phyloP scores from a whole-genome alignment of 2,888 invertebrate genomes.

The Epistrophella euchroma region DNA sequence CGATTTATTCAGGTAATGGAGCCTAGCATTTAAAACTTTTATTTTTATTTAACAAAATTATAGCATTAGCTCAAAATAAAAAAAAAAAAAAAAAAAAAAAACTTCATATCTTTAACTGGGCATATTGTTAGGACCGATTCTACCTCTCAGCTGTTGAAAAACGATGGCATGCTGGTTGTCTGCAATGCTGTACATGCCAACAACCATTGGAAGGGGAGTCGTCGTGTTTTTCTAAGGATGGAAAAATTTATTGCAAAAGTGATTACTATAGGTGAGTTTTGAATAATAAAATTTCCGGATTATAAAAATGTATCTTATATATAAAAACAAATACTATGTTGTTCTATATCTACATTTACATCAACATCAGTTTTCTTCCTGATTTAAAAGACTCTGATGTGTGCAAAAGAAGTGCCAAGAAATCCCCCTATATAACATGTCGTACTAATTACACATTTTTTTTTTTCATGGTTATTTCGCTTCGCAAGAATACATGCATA shows the following conservation, averaged over 20 bases:
- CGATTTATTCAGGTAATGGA: constrained; percentile 88
- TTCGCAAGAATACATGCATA: constrained; percentile 67
- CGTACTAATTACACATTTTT: constrained; percentile 68
- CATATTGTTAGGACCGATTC: constrained; percentile 88
- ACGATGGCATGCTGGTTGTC: constrained; percentile 96
- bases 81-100: constrained; percentile 39
- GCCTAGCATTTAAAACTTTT: constrained; percentile 42
- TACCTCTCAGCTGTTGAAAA: constrained; percentile 96
- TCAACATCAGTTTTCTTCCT: constrained; percentile 40
- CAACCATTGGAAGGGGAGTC: constrained; percentile 95
- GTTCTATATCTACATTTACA: constrained; percentile 8
- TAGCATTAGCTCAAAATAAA: constrained; percentile 66
- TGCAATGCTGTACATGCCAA: constrained; percentile 95
- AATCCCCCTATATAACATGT: constrained; percentile 70
- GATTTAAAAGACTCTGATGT: constrained; percentile 28
- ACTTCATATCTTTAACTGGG: constrained; percentile 65
- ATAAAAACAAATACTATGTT: not conserved
- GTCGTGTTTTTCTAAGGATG: constrained; percentile 96
- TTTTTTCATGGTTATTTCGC: constrained; percentile 55
- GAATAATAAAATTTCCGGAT: constrained; percentile 40
- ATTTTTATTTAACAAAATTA: constrained; percentile 59
- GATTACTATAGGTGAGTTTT: constrained; percentile 96
- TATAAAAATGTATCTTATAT: not conserved
- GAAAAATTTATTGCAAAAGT: constrained; percentile 97
- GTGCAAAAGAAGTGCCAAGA: constrained; percentile 62